A percentile compares a stretch with the other conserved stretches of the same genome.
Evolutionary conservation across 2,113 vertebrate species (phyloP).

Genomic region (Machaerirhynchus nigripectus): DNA sequence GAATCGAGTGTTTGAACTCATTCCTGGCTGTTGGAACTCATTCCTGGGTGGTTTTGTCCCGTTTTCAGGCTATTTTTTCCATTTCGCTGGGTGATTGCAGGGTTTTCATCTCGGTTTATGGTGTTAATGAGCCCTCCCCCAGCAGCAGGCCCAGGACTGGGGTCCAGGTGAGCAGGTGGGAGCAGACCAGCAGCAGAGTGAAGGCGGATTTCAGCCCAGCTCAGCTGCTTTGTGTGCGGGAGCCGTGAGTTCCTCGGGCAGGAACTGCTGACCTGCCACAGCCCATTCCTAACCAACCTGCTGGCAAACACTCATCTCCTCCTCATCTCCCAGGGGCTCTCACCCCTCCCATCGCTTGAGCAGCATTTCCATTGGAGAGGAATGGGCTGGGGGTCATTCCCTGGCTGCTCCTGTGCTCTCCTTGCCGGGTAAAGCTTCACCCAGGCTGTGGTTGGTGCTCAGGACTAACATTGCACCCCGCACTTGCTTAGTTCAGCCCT

Average conservation of each 20-base stretch:
- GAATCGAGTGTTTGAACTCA: accelerated
- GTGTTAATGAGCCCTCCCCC: too few relatives aligned
- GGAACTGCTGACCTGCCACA: neutral
- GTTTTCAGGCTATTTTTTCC: neutral
- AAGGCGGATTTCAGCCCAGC: accelerated
- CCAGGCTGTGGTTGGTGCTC: neutral
- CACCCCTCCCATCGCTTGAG: neutral
- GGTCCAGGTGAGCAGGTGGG: neutral
- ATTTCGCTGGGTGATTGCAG: accelerated
- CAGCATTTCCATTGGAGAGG: too few relatives aligned
- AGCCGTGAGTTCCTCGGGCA: accelerated
- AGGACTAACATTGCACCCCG: accelerated
- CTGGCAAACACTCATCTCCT: accelerated
- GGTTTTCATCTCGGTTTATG: accelerated
- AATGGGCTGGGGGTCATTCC: neutral
- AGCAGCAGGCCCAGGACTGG: neutral
- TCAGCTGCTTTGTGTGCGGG: accelerated
- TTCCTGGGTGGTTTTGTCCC: neutral
- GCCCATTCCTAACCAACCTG: accelerated
- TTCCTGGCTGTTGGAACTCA: neutral
- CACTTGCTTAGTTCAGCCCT: neutral
- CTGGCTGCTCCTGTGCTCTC: neutral
- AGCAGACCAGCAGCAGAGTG: neutral
- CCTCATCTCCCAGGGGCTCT: neutral
- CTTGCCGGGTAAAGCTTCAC: accelerated